A percentile compares a stretch with the other conserved stretches of the same genome.
These are phyloP conservation scores for Calameuta pallipes DNA, from an alignment of 2,888 invertebrate genomes.

Conservation along the genomic window DNA sequence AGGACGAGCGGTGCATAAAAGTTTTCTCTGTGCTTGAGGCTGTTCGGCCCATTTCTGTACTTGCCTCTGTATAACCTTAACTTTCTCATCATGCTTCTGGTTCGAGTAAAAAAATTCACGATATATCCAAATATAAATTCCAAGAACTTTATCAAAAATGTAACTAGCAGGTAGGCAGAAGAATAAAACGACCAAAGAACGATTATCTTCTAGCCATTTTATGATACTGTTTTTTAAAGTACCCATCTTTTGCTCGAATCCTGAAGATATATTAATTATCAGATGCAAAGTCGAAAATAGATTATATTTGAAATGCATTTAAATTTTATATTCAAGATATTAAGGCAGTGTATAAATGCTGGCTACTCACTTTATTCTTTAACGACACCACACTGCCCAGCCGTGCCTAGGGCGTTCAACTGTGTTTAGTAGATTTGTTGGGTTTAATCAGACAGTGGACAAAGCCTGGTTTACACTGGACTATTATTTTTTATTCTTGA, in stretches of 20 bases:
- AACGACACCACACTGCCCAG: background rate
- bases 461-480: background rate
- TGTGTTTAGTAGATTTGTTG: background rate
- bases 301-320: background rate
- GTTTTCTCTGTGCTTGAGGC: constrained; percentile 66
- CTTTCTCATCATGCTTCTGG: constrained; percentile 65
- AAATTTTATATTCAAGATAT: background rate
- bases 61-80: constrained; percentile 68
- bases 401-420: background rate
- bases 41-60: constrained; percentile 70
- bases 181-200: constrained; percentile 72
- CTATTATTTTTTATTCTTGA: background rate
- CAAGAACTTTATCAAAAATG: constrained; percentile 69
- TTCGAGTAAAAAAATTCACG: constrained; percentile 62
- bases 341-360: background rate
- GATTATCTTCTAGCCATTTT: constrained; percentile 72
- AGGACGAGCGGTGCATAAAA: constrained; percentile 75
- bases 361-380: background rate
- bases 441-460: background rate
- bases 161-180: constrained; percentile 78
- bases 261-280: background rate
- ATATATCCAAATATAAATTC: constrained; percentile 62
- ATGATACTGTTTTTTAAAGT: constrained; percentile 62
- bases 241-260: background rate
- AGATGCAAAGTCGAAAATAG: background rate